Evolutionary conservation across 64 coral and sea anemone species (phyloP), one percentile per base, ranked within the genome.

Genomic region (Acropora yongei): DNA sequence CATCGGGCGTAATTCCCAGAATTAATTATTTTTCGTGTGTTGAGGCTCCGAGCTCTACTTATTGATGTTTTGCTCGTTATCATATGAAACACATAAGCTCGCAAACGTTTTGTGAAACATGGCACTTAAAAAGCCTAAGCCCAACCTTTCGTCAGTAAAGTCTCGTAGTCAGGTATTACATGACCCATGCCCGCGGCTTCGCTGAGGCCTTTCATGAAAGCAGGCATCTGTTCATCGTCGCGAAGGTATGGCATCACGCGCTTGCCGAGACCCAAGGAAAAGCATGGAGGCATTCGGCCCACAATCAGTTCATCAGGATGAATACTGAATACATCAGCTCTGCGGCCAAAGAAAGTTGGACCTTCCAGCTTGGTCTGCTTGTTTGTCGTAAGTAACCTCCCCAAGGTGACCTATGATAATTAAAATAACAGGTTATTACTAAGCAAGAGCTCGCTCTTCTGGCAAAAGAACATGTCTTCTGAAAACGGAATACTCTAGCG

Each of bases 281-380:
- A 94, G 8, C 87, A 90, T 1, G 42, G 44, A 45, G 93, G 93
- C 93, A 94, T 94, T 60, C 80, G 67, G 30, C 93, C 93, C 3
- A 90, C 93, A 13, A 94, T 89, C 16, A 94, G 9, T 46, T 94
- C 93, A 12, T 94, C 87, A 1, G 93, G 93, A n/a, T 94, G 93
- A 67, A 94, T 47, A 42, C 72, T 65, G 14, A 94, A 94, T 0
- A 66, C 10, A 13, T 90, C 93, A 5, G 93, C 93, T 49, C 42
- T 84, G 1, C 79, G 19, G 45, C 93, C 93, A 72, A 90, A 94
- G 47, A 90, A 94, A 6, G 14, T 48, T 14, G 53, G 20, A 41
- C 57, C 55, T 5, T 90, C 44, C 80, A 94, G 74, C 60, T 94
- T 94, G 0, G 1, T 2, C 0, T 1, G 10, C 47, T 89, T 94